These are phyloP conservation scores for Xiphorhynchus erythropygius DNA, from an alignment of 2,797 vertebrate genomes.

Conservation along the genomic window DNA sequence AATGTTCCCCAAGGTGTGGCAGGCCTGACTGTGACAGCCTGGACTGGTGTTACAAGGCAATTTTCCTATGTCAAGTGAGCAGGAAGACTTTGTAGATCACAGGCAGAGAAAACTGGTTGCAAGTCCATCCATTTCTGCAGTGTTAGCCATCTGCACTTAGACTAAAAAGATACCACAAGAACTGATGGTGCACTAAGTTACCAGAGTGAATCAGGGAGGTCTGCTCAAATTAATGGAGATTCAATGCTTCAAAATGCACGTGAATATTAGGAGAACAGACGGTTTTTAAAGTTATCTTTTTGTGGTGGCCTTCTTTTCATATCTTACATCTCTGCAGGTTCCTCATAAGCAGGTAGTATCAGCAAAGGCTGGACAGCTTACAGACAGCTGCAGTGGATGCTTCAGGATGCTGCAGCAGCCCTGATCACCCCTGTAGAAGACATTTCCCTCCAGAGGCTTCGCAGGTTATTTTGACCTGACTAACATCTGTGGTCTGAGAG, in stretches of 20 bases:
- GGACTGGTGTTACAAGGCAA: neutral
- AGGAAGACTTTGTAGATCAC: neutral
- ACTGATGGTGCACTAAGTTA: neutral
- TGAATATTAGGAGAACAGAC: neutral
- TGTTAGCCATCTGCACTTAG: neutral
- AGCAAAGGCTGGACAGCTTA: neutral
- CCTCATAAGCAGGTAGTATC: neutral
- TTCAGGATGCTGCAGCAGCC: neutral
- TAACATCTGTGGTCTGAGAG: neutral
- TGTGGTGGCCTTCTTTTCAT: neutral
- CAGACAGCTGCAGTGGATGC: neutral
- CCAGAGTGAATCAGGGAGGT: neutral
- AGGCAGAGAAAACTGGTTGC: neutral
- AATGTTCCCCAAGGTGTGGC: neutral
- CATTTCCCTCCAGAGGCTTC: neutral
- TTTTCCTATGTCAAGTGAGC: neutral
- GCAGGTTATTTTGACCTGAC: neutral
- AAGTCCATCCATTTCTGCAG: neutral
- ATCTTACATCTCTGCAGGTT: neutral
- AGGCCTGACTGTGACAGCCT: neutral
- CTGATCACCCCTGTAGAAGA: neutral
- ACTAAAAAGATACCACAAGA: neutral
- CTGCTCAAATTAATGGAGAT: neutral
- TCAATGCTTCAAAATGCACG: neutral
- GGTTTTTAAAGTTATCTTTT: neutral